Evolutionary conservation across 2,888 invertebrate species (phyloP).

Genomic region (Oscheius sp.): DNA sequence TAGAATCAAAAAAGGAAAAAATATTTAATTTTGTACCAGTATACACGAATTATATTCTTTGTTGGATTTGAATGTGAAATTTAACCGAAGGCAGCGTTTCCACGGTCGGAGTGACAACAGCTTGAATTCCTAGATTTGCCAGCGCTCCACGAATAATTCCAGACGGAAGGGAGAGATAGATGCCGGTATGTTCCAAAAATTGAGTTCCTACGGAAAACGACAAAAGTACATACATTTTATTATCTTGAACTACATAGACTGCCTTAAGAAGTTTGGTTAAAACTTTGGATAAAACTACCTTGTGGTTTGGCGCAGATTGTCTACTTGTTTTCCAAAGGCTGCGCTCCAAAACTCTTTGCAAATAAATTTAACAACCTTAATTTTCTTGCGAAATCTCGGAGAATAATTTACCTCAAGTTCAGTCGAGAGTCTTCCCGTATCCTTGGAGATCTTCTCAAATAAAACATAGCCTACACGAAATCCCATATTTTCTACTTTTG

Average conservation of each 20-base stretch:
- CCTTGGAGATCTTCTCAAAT: constrained; percentile 73
- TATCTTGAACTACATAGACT: constrained; percentile 95
- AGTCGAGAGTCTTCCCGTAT: constrained; percentile 79
- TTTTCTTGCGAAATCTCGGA: not conserved
- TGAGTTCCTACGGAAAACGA: constrained; percentile 88
- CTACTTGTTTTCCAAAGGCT: constrained; percentile 96
- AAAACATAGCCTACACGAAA: constrained; percentile 75
- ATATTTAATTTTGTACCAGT: too few species aligned
- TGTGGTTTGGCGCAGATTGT: constrained; percentile 92
- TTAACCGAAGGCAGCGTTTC: constrained; percentile 66
- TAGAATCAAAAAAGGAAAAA: too few species aligned
- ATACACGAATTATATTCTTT: too few species aligned
- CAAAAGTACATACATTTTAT: constrained; percentile 87
- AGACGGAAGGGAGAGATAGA: constrained; percentile 86
- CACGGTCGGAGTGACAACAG: constrained; percentile 84
- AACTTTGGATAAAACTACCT: constrained; percentile 66
- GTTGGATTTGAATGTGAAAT: constrained; percentile 65
- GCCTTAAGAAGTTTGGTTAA: constrained; percentile 77
- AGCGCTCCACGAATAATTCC: constrained; percentile 92
- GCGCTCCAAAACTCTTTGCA: constrained; percentile 99
- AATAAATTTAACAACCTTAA: constrained; percentile 88
- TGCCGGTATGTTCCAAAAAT: constrained; percentile 80
- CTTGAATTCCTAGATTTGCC: constrained; percentile 85
- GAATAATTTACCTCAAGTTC: constrained; percentile 80
- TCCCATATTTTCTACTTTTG: constrained; percentile 75